phyloP scores from a whole-genome alignment of 30 jellyfish, hydroid and myxozoan species.

The Phacellophora camtschatica region DNA sequence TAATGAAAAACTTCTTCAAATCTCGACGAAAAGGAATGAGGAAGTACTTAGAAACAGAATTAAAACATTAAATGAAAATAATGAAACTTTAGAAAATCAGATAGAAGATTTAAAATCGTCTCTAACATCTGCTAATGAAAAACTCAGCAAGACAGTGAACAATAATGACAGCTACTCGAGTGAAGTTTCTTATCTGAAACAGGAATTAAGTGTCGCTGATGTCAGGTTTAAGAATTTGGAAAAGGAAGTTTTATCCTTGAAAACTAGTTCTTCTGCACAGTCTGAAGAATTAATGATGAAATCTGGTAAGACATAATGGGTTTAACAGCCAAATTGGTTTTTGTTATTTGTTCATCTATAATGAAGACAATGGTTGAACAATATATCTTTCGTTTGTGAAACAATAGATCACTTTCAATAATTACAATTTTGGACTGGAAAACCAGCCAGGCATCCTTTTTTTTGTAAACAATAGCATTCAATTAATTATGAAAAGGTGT shows the following conservation, averaged over 20 bases:
- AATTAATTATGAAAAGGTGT: too few species aligned
- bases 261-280: constrained; percentile 13
- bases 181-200: constrained; percentile 40
- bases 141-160: constrained; percentile 17
- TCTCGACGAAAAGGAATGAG: constrained; percentile 30
- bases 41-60: constrained; percentile 38
- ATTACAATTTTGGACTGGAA: too few species aligned
- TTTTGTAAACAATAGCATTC: too few species aligned
- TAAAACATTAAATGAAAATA: constrained; percentile 12
- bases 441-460: too few species aligned
- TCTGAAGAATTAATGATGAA: constrained; percentile 30
- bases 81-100: constrained; percentile 18
- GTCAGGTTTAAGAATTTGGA: constrained; percentile 32
- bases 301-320: constrained; percentile 51
- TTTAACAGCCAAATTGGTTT: too few species aligned
- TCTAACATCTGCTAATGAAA: constrained; percentile 7
- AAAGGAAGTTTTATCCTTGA: constrained; percentile 29
- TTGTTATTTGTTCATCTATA: too few species aligned
- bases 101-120: constrained; percentile 11
- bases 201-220: constrained; percentile 41
- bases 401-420: too few species aligned
- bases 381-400: too few species aligned
- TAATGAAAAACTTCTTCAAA: constrained; percentile 26
- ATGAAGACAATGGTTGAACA: too few species aligned
- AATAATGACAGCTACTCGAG: constrained; percentile 46